These are phyloP conservation scores for Spodoptera litura DNA, from an alignment of 1,140 invertebrate species.

Conservation along the genomic window DNA sequence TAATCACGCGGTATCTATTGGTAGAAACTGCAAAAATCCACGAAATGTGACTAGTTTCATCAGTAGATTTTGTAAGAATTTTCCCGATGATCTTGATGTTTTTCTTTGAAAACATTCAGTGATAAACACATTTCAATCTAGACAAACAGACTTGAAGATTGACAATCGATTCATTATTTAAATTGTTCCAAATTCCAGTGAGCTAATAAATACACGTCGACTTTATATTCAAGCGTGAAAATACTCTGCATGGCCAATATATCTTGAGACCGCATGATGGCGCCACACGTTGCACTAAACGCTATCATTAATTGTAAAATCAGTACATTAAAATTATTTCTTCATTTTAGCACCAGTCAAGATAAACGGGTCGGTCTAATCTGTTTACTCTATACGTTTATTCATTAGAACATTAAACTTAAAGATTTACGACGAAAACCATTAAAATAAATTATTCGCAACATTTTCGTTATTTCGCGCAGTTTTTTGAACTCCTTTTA, in stretches of 20 bases:
- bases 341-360: not conserved
- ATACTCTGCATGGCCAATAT: not conserved
- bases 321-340: not conserved
- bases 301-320: not conserved
- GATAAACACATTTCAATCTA: not conserved
- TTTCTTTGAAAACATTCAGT: too few relatives aligned
- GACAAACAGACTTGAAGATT: not conserved
- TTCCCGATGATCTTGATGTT: too few relatives aligned
- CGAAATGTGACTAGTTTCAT: too few relatives aligned
- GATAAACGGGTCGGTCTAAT: not conserved
- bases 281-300: not conserved
- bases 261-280: not conserved
- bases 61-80: too few relatives aligned
- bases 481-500: constrained; percentile 13
- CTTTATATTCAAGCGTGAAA: constrained; percentile 9
- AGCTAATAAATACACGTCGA: constrained; percentile 18
- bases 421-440: constrained; percentile 2
- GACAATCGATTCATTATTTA: constrained; percentile 1
- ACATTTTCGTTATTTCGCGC: not conserved
- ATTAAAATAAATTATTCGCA: constrained; percentile 16
- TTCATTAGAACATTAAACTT: not conserved
- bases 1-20: too few relatives aligned
- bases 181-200: constrained; percentile 14
- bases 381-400: constrained; percentile 14
- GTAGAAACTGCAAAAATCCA: too few relatives aligned